Conservation (phyloP, 2,888 invertebrate species). For the Tortricodes alternella region DNA sequence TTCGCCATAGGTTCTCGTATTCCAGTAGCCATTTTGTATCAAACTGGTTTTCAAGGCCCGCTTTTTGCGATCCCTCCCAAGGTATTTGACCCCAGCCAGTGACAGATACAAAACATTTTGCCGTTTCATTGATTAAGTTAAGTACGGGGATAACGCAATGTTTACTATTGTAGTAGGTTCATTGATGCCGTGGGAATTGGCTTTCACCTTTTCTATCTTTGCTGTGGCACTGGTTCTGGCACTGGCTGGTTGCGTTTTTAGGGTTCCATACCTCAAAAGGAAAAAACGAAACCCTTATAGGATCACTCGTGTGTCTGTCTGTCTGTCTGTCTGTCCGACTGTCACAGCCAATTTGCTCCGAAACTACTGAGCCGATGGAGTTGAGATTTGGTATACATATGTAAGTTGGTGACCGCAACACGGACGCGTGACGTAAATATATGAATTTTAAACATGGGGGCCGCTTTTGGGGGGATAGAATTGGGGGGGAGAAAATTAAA, state of each 20-base stretch:
- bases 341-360: too few relatives aligned
- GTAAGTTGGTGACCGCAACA: too few relatives aligned
- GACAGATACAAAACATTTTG: constrained; percentile 37
- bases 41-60: constrained; percentile 61
- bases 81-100: constrained; percentile 55
- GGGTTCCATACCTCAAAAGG: not conserved
- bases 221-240: not conserved
- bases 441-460: too few relatives aligned
- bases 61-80: constrained; percentile 57
- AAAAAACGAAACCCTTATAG: not conserved
- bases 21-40: constrained; percentile 37
- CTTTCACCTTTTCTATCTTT: constrained; percentile 1
- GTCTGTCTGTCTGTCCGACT: too few relatives aligned
- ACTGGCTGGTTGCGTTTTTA: not conserved
- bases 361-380: too few relatives aligned
- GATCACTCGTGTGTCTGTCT: too few relatives aligned
- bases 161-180: constrained; percentile 14
- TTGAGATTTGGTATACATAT: too few relatives aligned
- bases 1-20: not conserved
- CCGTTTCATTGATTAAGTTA: constrained; percentile 47
- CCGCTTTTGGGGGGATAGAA: too few relatives aligned
- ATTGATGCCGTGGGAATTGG: constrained; percentile 2
- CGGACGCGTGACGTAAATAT: too few relatives aligned
- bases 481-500: too few relatives aligned
- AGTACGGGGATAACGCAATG: not conserved